Percentiles rank a stretch among this genome's conserved stretches.
Evolutionary conservation across 2,888 invertebrate species (phyloP).

Genomic region (Cephus sareptanus): DNA sequence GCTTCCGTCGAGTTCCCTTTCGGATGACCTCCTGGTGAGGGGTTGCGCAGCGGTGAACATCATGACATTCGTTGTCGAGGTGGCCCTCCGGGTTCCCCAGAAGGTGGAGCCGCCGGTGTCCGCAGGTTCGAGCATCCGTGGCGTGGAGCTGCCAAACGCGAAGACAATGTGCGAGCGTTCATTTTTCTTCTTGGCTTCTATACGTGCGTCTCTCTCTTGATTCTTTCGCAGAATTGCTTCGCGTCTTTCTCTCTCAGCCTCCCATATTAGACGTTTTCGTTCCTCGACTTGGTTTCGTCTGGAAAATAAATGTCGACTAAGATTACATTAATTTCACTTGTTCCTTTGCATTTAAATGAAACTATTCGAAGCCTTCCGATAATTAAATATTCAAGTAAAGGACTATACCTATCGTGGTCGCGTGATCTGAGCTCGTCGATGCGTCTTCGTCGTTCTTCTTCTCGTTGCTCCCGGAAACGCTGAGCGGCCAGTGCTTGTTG

Average conservation of each 20-base stretch:
- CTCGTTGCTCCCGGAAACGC: constrained; percentile 89
- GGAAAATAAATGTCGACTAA: constrained; percentile 16
- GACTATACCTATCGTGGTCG: constrained; percentile 75
- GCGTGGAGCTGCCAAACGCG: constrained; percentile 93
- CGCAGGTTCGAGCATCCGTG: constrained; percentile 85
- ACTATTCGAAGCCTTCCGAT: not conserved
- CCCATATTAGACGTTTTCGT: constrained; percentile 88
- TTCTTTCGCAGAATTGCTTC: constrained; percentile 89
- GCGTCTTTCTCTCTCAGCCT: constrained; percentile 87
- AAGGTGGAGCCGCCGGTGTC: constrained; percentile 80
- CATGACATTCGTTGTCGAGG: constrained; percentile 91
- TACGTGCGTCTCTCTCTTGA: constrained; percentile 83
- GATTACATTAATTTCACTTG: not conserved
- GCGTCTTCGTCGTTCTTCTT: constrained; percentile 83
- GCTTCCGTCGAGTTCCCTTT: constrained; percentile 80
- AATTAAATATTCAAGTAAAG: not conserved
- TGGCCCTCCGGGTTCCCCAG: constrained; percentile 90
- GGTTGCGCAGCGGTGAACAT: constrained; percentile 74
- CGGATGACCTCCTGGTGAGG: constrained; percentile 85
- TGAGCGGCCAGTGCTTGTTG: constrained; percentile 90
- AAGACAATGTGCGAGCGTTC: constrained; percentile 81
- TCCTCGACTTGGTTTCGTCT: constrained; percentile 80
- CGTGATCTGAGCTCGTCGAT: constrained; percentile 85
- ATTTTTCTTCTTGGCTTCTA: constrained; percentile 83
- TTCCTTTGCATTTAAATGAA: not conserved